These are phyloP conservation scores for Cynoglossus semilaevis DNA, from an alignment of 2,113 vertebrate species.

Conservation along the genomic window DNA sequence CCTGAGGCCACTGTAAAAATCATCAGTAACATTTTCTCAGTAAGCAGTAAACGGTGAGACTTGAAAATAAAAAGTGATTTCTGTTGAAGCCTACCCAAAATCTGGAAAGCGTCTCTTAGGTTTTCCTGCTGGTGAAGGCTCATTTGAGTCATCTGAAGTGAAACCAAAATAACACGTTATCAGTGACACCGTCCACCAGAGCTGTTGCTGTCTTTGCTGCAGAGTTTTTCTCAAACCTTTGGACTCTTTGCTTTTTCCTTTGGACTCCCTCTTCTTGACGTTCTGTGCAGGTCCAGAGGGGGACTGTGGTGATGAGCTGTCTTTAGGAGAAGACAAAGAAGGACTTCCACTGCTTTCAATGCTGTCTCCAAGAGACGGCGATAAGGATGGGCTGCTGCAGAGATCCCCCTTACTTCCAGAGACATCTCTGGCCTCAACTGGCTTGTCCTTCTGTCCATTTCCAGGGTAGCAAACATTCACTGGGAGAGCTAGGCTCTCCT, in stretches of 20 bases:
- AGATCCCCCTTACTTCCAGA: constrained; percentile 74
- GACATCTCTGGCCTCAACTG: constrained; percentile 53
- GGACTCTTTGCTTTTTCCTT: constrained; percentile 82
- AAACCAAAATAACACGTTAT: constrained; percentile 11
- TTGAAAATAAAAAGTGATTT: neutral
- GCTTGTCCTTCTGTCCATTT: constrained; percentile 71
- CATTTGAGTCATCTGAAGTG: constrained; percentile 80
- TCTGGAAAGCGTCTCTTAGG: constrained; percentile 88
- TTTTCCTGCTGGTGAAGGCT: constrained; percentile 77
- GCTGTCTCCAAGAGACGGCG: constrained; percentile 75
- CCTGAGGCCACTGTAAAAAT: constrained; percentile 80
- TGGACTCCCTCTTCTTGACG: constrained; percentile 82
- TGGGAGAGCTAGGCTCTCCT: constrained; percentile 76
- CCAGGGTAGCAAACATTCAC: constrained; percentile 51
- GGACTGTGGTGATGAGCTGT: constrained; percentile 69
- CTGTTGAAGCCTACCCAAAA: constrained; percentile 80
- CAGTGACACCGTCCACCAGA: neutral
- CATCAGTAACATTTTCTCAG: constrained; percentile 5
- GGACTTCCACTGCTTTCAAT: constrained; percentile 67
- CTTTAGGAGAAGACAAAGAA: constrained; percentile 71
- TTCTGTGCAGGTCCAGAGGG: constrained; percentile 76
- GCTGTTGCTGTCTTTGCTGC: neutral
- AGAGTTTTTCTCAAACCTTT: constrained; percentile 77
- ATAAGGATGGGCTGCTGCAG: constrained; percentile 77
- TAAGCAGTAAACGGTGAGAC: neutral